A percentile compares a stretch with the other conserved stretches of the same genome.
Evolutionary conservation across 2,888 invertebrate species (phyloP).

Genomic region (Catocala nupta): DNA sequence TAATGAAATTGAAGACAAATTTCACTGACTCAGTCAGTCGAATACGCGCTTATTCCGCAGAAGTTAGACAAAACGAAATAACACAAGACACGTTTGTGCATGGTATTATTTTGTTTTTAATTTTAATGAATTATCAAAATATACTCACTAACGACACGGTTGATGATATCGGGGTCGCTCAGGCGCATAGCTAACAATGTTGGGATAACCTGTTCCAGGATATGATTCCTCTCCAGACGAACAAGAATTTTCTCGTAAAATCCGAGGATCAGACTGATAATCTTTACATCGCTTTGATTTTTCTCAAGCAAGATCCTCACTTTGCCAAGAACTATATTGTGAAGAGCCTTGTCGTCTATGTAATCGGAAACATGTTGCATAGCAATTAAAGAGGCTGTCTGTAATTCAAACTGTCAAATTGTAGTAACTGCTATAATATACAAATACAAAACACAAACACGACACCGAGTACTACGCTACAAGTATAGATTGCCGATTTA

Average conservation of each 20-base stretch:
- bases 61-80: slow-evolving; percentile 1
- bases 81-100: neutral
- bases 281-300: slow-evolving; percentile 92
- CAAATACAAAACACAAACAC: slow-evolving; percentile 6
- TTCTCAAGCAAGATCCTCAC: slow-evolving; percentile 93
- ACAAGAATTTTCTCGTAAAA: slow-evolving; percentile 94
- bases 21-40: slow-evolving; percentile 5
- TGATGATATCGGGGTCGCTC: slow-evolving; percentile 95
- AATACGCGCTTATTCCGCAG: neutral
- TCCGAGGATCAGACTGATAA: slow-evolving; percentile 92
- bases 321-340: slow-evolving; percentile 93
- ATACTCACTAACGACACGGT: slow-evolving; percentile 97
- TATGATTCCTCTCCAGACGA: slow-evolving; percentile 94
- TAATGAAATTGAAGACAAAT: neutral
- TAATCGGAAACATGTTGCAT: slow-evolving; percentile 94
- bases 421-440: slow-evolving; percentile 16
- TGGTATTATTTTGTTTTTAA: slow-evolving; percentile 2
- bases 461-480: slow-evolving; percentile 7
- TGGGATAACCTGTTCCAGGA: slow-evolving; percentile 96
- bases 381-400: slow-evolving; percentile 96
- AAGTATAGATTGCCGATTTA: neutral
- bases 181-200: slow-evolving; percentile 94
- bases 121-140: slow-evolving; percentile 5
- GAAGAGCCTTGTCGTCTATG: slow-evolving; percentile 93
- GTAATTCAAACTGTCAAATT: slow-evolving; percentile 48